Conservation (phyloP, 2,113 vertebrate species). For the Crypturellus undulatus region DNA sequence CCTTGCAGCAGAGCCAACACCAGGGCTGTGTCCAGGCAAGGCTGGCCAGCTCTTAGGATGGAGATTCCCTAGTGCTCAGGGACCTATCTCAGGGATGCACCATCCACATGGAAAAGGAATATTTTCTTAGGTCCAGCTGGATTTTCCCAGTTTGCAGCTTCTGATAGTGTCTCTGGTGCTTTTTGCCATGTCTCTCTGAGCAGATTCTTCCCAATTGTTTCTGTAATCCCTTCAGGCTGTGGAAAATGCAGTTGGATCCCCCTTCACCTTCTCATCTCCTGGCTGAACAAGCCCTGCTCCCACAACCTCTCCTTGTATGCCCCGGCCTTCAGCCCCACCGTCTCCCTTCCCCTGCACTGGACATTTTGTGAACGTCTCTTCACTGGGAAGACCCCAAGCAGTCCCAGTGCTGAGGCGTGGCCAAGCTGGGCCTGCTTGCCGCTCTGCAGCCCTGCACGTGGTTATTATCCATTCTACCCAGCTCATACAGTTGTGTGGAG, state of each 20-base stretch:
- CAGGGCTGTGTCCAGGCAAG: too few relatives aligned
- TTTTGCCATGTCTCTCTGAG: rapidly evolving
- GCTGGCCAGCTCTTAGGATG: too few relatives aligned
- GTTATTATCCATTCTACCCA: background rate
- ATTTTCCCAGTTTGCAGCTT: too few relatives aligned
- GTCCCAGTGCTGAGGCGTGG: background rate
- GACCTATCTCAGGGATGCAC: too few relatives aligned
- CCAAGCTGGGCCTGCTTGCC: background rate
- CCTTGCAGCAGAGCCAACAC: too few relatives aligned
- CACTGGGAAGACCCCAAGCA: too few relatives aligned
- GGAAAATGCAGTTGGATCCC: background rate
- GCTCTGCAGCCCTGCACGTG: background rate
- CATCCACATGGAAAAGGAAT: too few relatives aligned
- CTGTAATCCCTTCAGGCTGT: background rate
- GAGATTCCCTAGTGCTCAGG: too few relatives aligned
- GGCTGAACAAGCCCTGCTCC: background rate
- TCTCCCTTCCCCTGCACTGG: background rate
- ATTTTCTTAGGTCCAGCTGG: too few relatives aligned
- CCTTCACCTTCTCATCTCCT: background rate
- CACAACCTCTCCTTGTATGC: background rate
- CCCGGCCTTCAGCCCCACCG: background rate
- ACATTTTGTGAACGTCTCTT: background rate
- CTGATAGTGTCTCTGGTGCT: background rate
- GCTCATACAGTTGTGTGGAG: background rate
- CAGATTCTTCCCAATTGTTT: background rate